phyloP scores from a whole-genome alignment of 2,113 vertebrate genomes.

The Ophthalmolycus amberensis region DNA sequence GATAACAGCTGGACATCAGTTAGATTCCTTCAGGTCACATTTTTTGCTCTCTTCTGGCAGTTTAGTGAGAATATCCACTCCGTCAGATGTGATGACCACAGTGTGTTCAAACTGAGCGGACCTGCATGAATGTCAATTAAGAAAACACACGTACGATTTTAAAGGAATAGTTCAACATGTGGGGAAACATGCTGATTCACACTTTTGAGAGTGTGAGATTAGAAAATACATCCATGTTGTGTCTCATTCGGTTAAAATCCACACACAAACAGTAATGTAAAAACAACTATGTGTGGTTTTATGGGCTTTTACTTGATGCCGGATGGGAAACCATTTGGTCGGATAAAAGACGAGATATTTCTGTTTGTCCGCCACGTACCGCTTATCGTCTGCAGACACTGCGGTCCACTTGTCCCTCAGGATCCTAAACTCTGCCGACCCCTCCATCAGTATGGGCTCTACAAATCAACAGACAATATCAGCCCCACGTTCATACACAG shows the following conservation, averaged over 20 bases:
- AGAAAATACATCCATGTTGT: neutral
- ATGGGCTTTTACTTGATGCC: neutral
- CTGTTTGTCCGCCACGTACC: constrained; percentile 75
- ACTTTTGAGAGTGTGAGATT: neutral
- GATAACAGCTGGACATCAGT: neutral
- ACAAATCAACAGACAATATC: constrained; percentile 37
- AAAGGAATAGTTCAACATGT: constrained; percentile 2
- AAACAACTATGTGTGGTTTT: neutral
- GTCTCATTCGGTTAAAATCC: neutral
- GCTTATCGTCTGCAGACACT: constrained; percentile 90
- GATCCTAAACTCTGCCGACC: constrained; percentile 88
- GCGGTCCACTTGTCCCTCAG: constrained; percentile 94
- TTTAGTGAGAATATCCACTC: constrained; percentile 91
- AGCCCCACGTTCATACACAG: neutral
- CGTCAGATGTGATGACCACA: constrained; percentile 89
- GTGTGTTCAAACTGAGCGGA: constrained; percentile 98
- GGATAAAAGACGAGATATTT: neutral
- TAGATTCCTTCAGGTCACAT: constrained; percentile 26
- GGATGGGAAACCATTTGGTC: neutral
- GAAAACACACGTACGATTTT: neutral
- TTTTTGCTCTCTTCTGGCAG: constrained; percentile 84
- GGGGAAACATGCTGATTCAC: neutral
- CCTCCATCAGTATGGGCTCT: constrained; percentile 97
- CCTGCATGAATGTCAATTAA: constrained; percentile 76
- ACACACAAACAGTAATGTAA: neutral